These are phyloP conservation scores for Calosoma granatense DNA, from an alignment of 1,140 invertebrate genomes.

Conservation along the genomic window DNA sequence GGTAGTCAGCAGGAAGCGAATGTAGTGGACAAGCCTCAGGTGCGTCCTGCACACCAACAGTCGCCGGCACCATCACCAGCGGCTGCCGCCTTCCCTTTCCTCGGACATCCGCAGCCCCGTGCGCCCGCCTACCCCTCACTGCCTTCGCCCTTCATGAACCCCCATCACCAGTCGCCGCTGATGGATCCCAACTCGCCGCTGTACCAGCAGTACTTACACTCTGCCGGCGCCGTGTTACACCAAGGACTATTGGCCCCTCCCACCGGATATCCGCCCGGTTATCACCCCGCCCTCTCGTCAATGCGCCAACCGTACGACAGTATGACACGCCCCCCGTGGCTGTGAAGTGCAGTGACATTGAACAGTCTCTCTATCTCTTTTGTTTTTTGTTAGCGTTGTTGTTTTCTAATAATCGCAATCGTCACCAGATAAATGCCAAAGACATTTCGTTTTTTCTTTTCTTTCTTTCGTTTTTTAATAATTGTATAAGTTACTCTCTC, in stretches of 20 bases:
- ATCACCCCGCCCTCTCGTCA: constrained; percentile 46
- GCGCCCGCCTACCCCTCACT: constrained; percentile 39
- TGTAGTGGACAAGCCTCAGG: constrained; percentile 37
- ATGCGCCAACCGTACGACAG: constrained; percentile 57
- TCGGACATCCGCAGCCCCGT: constrained; percentile 39
- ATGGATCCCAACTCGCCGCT: constrained; percentile 48
- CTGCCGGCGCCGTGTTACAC: constrained; percentile 40
- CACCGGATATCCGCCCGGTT: constrained; percentile 47
- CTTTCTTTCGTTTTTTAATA: not conserved
- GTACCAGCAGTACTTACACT: constrained; percentile 58
- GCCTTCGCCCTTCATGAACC: constrained; percentile 38
- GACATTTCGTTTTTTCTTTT: not conserved
- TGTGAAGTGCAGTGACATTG: constrained; percentile 19
- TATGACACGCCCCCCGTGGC: constrained; percentile 47
- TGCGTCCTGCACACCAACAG: constrained; percentile 31
- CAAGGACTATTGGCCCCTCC: constrained; percentile 42
- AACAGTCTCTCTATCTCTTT: not conserved
- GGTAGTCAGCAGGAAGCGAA: constrained; percentile 28
- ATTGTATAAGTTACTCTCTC: not conserved
- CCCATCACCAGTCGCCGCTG: constrained; percentile 27
- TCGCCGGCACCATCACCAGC: constrained; percentile 27
- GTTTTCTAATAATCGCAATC: too few species aligned
- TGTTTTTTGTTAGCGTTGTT: not conserved
- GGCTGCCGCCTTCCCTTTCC: constrained; percentile 41
- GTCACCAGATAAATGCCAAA: constrained; percentile 9